Percentiles rank a stretch among this genome's conserved stretches.
These are phyloP conservation scores for Sceliomorpha sp. DNA, from an alignment of 2,888 invertebrate species.

Conservation along the genomic window DNA sequence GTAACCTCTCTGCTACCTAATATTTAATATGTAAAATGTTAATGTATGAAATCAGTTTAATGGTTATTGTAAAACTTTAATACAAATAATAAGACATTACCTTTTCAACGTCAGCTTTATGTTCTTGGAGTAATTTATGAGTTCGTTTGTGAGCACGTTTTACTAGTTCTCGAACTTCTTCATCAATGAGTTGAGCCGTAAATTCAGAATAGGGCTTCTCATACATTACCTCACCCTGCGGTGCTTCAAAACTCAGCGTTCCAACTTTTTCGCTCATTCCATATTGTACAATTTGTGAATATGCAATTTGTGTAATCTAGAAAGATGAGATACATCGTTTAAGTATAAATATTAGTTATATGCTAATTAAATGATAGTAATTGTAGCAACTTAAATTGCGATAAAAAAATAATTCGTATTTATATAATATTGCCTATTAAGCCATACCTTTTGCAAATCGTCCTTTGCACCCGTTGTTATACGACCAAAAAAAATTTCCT, in stretches of 20 bases:
- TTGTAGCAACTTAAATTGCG: not conserved
- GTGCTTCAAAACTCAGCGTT: conserved; percentile 97
- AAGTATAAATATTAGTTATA: not conserved
- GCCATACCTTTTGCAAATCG: conserved; percentile 96
- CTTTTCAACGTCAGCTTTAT: conserved; percentile 93
- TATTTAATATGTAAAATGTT: not conserved
- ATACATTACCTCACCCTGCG: conserved; percentile 94
- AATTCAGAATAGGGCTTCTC: conserved; percentile 99
- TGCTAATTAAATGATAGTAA: no score
- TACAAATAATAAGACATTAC: conserved; percentile 74
- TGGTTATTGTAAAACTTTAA: not conserved
- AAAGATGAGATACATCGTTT: conserved; percentile 18
- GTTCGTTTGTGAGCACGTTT: conserved; percentile 90
- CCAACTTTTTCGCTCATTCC: conserved; percentile 99
- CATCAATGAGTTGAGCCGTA: conserved; percentile 97
- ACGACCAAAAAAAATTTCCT: conserved; percentile 96
- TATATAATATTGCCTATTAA: not conserved
- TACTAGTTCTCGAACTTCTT: conserved; percentile 92
- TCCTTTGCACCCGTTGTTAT: conserved; percentile 99
- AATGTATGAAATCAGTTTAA: not conserved
- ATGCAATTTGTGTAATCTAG: conserved; percentile 93
- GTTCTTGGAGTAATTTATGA: conserved; percentile 86
- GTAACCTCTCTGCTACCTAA: conserved; percentile 89
- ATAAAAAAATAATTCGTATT: not conserved
- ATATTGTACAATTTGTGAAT: conserved; percentile 97